Base-by-base conservation (phyloP, 2,797 vertebrate species). In the Acanthopagrus latus region DNA sequence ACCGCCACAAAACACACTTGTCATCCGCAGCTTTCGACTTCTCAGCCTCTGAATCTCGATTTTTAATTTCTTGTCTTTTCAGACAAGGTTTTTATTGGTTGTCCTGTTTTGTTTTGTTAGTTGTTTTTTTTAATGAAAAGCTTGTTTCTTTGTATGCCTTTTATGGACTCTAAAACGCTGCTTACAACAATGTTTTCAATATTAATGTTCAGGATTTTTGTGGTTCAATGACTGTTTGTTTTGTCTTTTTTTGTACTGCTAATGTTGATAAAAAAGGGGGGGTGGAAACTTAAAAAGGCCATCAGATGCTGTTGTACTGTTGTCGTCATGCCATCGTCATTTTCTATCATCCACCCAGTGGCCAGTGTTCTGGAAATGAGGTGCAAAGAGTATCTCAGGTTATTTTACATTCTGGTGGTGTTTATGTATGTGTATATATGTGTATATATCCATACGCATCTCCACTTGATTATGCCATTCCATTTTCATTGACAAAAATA, bases 371-470 rank as follows among this genome's bases (percentile, higher is more conserved):
- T 93, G 94, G 94, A 93, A 94, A 95, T 96, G 95, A 96, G 95
- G 95, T 95, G 95, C 95, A 94, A 92, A 92, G 90, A 94, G 95
- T 95, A 95, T 96, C 96, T 96, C 96, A 96, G 95, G 96, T 96
- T 95, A 94, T 93, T 95, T 95, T 94, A 88, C 93, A 94, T 96
- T 95, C 92, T 93, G 93, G 93, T 95, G 94, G 93, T 95, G 95
- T 95, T 93, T 89, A 90, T 94, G 93, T 91, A 87, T 94, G 90
- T 93, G 88, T 95, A 92, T 95, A 94, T 94, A 93, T 94, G 87
- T 95, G 89, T 95, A 95, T 94, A 94, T 95, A 95, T 94, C 89
- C 94, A 95, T 94, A 95, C 68, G 90, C 94, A 94, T 94, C 91
- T 92, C 92, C 95, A 95, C 94, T 92, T 80, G 88, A 88, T 92